phyloP scores from a whole-genome alignment of 37 sponge, comb jelly and placozoan species.

The Hormiphora californensis region DNA sequence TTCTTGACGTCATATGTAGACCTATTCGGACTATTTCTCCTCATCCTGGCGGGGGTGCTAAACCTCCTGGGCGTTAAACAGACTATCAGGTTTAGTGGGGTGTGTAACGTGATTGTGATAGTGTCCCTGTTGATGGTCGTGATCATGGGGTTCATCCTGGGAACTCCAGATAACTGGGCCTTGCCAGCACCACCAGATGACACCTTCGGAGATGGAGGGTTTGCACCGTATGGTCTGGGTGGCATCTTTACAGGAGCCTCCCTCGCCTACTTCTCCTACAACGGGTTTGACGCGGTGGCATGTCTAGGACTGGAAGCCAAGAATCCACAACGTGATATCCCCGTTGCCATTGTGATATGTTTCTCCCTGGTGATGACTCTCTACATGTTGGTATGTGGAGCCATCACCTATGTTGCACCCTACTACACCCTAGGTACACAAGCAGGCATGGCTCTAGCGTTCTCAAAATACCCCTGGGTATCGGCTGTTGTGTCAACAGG shows the following conservation, averaged over 20 bases:
- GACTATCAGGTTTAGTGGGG: background rate
- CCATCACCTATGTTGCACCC: conserved; percentile 29
- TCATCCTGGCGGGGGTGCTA: background rate
- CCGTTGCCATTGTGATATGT: background rate
- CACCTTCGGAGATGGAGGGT: background rate
- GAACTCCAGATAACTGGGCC: background rate
- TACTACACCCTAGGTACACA: conserved; percentile 35
- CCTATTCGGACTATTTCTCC: conserved; percentile 1
- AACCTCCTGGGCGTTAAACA: conserved; percentile 38
- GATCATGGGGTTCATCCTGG: conserved; percentile 14
- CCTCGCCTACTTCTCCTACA: conserved; percentile 34
- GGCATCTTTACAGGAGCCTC: conserved; percentile 39
- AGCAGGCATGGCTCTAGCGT: conserved; percentile 40
- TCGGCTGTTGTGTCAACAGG: background rate
- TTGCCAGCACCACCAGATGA: background rate
- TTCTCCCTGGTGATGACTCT: conserved; percentile 16
- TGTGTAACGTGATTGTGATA: conserved; percentile 34
- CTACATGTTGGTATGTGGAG: conserved; percentile 26
- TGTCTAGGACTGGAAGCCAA: conserved; percentile 32
- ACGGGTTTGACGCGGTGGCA: conserved; percentile 36
- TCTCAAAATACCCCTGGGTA: background rate
- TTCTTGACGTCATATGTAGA: conserved; percentile 15
- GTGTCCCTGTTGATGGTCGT: background rate
- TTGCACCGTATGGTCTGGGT: background rate
- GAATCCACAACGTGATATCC: conserved; percentile 44